Base-by-base conservation (phyloP, 2,797 vertebrate genomes). In the Anniella stebbinsi region DNA sequence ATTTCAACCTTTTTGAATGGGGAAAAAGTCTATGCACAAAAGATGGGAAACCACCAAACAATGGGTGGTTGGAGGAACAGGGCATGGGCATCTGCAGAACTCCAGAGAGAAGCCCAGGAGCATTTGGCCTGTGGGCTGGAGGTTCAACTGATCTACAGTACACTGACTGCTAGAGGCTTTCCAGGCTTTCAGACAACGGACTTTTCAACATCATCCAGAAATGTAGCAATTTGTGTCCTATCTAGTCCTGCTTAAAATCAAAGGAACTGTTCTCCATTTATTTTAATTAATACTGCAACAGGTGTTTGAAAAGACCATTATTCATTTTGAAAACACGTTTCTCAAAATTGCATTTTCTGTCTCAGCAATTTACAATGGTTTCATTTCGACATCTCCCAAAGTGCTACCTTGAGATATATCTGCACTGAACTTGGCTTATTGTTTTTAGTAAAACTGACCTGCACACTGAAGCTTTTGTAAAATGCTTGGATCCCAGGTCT, bases 391-490 rank as follows among this genome's bases (percentile, higher is more conserved):
- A 84, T 38, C 21, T 18, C 18, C 1, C 0, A 4, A 15, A 10
- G 30, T 81, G 57, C 1, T 72, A 88, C 69, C 4, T 92, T 84
- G 66, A 92, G 10, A 51, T 51, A 51, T 51, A 51, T 51, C 51
- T 15, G 54, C 54, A 57, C 54, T 57, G 54, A 57, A 13, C 54
- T 57, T 57, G 54, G 54, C 12, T 63, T 63, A 21, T 63, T 21
- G 90, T 41, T 67, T 73, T 81, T 72, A 80, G 36, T 41, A 3
- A 36, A 9, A 93, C 95, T 96, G 87, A 95, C 93, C 94, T 96
- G 94, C 90, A 69, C 75, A 69, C 0, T 94, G 95, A 36, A 97
- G 92, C 60, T 89, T 95, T 86, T 93, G 88, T 48, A 38, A 75
- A 82, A 91, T 13, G 21, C 60, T 85, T 82, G 91, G 92, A 77